Conservation (phyloP, 1,140 invertebrate species). For the Saccostrea echinata region DNA sequence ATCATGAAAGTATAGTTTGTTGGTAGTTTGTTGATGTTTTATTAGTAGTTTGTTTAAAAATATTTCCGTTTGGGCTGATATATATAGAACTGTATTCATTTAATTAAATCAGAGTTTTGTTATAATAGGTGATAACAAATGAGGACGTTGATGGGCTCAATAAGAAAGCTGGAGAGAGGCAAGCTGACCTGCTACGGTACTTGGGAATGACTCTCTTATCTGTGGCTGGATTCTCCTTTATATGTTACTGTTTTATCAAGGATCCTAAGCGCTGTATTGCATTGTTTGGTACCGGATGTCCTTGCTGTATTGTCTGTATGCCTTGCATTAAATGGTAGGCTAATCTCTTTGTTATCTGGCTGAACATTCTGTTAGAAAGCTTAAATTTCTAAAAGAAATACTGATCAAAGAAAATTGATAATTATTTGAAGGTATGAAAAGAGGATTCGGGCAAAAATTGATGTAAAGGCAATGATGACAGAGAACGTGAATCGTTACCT, state of each 20-base stretch:
- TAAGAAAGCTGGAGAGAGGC: constrained; percentile 26
- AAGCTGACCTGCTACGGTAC: constrained; percentile 51
- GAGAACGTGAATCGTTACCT: constrained; percentile 63
- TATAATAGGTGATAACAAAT: constrained; percentile 53
- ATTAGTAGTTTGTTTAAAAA: too few relatives aligned
- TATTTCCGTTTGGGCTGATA: too few relatives aligned
- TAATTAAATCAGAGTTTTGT: too few relatives aligned
- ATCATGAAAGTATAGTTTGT: too few relatives aligned
- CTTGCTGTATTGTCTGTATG: constrained; percentile 60
- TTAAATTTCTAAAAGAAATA: not conserved
- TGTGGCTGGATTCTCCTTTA: constrained; percentile 48
- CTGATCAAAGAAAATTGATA: not conserved
- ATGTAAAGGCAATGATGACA: constrained; percentile 55
- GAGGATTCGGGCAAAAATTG: constrained; percentile 42
- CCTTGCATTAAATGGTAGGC: constrained; percentile 54
- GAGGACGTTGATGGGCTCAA: constrained; percentile 45
- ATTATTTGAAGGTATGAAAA: constrained; percentile 41
- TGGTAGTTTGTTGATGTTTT: too few relatives aligned
- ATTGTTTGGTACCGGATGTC: constrained; percentile 62
- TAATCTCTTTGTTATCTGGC: not conserved
- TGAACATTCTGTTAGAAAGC: not conserved
- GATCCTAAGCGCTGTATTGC: constrained; percentile 60
- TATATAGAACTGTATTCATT: too few relatives aligned
- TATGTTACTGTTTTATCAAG: constrained; percentile 54
- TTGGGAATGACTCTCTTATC: constrained; percentile 49